A percentile compares a stretch with the other conserved stretches of the same genome.
Evolutionary conservation across 2,888 invertebrate genomes (phyloP).

Genomic region (Lycophotia porphyrea): DNA sequence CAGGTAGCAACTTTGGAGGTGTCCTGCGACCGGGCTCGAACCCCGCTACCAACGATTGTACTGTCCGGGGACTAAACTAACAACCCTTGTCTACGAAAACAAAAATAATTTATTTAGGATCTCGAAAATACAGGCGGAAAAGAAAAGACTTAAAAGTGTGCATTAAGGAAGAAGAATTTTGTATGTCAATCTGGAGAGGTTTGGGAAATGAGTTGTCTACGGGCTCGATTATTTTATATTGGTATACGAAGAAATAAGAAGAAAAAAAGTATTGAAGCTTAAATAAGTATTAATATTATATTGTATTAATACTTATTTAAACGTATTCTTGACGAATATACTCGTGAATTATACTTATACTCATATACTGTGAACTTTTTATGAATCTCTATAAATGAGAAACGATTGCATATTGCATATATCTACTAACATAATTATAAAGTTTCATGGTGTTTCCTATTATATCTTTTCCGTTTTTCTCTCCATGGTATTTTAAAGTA

Average conservation of each 20-base stretch:
- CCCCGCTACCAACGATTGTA: slow-evolving; percentile 80
- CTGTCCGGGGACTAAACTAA: slow-evolving; percentile 73
- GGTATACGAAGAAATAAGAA: no score
- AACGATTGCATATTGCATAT: not conserved
- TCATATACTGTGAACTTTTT: not conserved
- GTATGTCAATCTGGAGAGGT: not conserved
- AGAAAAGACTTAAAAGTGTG: slow-evolving; percentile 44
- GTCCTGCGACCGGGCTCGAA: slow-evolving; percentile 64
- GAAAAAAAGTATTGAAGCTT: no score
- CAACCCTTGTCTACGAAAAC: not conserved
- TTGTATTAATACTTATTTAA: not conserved
- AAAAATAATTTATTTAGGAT: slow-evolving; percentile 27
- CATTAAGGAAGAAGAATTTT: slow-evolving; percentile 11
- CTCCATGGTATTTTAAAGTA: slow-evolving; percentile 35
- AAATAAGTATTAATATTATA: no score
- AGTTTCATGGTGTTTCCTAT: not conserved
- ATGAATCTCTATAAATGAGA: not conserved
- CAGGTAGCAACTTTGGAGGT: slow-evolving; percentile 51
- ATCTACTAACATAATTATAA: not conserved
- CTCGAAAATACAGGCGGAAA: slow-evolving; percentile 19
- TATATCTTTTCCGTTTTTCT: slow-evolving; percentile 6
- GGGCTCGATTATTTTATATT: slow-evolving; percentile 19
- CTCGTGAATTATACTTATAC: not conserved
- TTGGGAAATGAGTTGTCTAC: not conserved
- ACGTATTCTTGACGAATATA: slow-evolving; percentile 4